phyloP scores from a whole-genome alignment of 2,888 invertebrate species.

The Drosophila histrio region DNA sequence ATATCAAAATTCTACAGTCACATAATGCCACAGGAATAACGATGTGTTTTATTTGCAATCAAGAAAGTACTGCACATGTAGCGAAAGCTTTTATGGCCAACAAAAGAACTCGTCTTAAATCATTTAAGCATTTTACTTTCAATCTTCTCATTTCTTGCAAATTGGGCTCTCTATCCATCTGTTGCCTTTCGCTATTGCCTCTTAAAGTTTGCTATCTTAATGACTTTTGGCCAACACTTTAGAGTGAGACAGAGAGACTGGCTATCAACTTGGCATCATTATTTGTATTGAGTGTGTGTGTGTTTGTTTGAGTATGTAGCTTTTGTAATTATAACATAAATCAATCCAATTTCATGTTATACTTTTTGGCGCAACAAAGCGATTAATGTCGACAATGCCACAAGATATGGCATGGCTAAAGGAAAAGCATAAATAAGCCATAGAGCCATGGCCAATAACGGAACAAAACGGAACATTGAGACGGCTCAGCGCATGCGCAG shows the following conservation, averaged over 20 bases:
- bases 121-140: not conserved
- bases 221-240: constrained; percentile 43
- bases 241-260: constrained; percentile 3
- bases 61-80: not conserved
- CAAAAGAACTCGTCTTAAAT: constrained; percentile 3
- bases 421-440: constrained; percentile 77
- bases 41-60: constrained; percentile 33
- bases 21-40: constrained; percentile 29
- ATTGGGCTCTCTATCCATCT: not conserved
- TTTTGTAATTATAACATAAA: constrained; percentile 78
- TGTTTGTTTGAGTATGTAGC: constrained; percentile 1
- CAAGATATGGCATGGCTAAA: constrained; percentile 75
- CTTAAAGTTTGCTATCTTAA: constrained; percentile 26
- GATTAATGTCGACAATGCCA: constrained; percentile 75
- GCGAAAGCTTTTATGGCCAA: not conserved
- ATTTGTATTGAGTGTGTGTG: constrained; percentile 33
- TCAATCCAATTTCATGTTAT: constrained; percentile 76
- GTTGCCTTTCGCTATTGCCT: constrained; percentile 10
- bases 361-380: constrained; percentile 71
- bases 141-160: not conserved
- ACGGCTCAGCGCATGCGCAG: constrained; percentile 50
- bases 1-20: constrained; percentile 55
- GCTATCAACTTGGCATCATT: constrained; percentile 30
- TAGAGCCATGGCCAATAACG: constrained; percentile 69
- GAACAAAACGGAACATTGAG: constrained; percentile 45